Evolutionary conservation across 1,140 invertebrate species (phyloP).

Genomic region (Eueides isabella): DNA sequence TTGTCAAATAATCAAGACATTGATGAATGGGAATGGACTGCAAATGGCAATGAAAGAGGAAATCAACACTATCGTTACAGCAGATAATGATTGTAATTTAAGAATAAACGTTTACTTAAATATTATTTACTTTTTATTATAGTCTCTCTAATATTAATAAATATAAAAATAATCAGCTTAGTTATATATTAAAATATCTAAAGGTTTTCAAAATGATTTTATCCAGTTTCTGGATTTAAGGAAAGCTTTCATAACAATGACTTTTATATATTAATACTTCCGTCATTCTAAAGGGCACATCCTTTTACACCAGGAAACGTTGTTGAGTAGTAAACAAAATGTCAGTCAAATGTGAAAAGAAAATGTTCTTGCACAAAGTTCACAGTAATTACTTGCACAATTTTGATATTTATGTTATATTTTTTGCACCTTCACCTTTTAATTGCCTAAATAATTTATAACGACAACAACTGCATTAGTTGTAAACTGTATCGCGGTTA

Average conservation of each 20-base stretch:
- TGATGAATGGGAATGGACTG: constrained; percentile 79
- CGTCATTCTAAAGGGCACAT: background rate
- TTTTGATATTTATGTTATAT: background rate
- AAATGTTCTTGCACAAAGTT: background rate
- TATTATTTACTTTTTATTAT: background rate
- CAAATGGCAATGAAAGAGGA: constrained; percentile 57
- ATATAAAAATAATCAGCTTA: too few species aligned
- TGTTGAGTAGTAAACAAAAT: background rate
- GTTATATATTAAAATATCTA: too few species aligned
- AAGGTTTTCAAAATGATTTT: background rate
- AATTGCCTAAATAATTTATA: too few species aligned
- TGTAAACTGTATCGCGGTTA: too few species aligned
- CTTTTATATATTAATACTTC: background rate
- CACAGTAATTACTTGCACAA: background rate
- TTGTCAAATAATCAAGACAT: constrained; percentile 63
- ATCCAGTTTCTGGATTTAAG: background rate
- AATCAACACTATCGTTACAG: constrained; percentile 69
- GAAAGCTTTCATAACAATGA: background rate
- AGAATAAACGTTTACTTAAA: constrained; percentile 22
- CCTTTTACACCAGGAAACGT: background rate
- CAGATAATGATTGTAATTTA: constrained; percentile 57
- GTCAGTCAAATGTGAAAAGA: background rate
- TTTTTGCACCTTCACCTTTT: too few species aligned
- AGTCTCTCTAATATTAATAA: too few species aligned
- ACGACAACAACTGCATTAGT: too few species aligned